Evolutionary conservation across 2,888 invertebrate genomes (phyloP).

Genomic region (Taphrorychus bicolor): DNA sequence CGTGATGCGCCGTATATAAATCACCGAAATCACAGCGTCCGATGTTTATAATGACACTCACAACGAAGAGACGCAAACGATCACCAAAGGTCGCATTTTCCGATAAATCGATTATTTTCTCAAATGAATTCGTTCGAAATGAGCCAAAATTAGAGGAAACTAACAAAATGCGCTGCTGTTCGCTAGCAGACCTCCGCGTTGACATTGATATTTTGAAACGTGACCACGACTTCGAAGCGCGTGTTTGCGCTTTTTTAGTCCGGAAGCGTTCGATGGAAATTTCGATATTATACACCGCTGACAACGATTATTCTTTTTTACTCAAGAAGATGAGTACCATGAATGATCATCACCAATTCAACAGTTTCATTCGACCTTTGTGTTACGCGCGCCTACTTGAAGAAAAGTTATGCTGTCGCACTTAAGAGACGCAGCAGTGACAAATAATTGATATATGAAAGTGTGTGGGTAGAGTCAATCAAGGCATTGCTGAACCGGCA

Average conservation of each 20-base stretch:
- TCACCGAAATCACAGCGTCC: not conserved
- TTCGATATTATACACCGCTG: not conserved
- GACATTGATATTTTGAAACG: slow-evolving; percentile 40
- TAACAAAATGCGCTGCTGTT: slow-evolving; percentile 19
- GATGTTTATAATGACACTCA: not conserved
- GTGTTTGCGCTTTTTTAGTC: slow-evolving; percentile 27
- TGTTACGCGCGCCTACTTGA: no score
- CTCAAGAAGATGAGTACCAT: no score
- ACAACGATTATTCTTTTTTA: not conserved
- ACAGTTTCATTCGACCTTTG: not conserved
- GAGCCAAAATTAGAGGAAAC: slow-evolving; percentile 5
- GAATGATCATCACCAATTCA: no score
- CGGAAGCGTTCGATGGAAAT: slow-evolving; percentile 6
- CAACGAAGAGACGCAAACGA: not conserved
- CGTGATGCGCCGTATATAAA: slow-evolving; percentile 19
- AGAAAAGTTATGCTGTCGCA: no score
- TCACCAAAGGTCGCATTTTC: not conserved
- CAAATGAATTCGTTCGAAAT: slow-evolving; percentile 4
- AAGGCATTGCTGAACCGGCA: slow-evolving; percentile 10
- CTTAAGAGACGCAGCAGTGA: no score
- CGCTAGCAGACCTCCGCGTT: slow-evolving; percentile 24
- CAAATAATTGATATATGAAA: no score
- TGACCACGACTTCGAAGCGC: slow-evolving; percentile 27
- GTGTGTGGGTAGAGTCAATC: slow-evolving; percentile 22
- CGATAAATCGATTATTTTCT: not conserved